phyloP scores from a whole-genome alignment of 1,140 invertebrate genomes.

The Teleopsis dalmanni region DNA sequence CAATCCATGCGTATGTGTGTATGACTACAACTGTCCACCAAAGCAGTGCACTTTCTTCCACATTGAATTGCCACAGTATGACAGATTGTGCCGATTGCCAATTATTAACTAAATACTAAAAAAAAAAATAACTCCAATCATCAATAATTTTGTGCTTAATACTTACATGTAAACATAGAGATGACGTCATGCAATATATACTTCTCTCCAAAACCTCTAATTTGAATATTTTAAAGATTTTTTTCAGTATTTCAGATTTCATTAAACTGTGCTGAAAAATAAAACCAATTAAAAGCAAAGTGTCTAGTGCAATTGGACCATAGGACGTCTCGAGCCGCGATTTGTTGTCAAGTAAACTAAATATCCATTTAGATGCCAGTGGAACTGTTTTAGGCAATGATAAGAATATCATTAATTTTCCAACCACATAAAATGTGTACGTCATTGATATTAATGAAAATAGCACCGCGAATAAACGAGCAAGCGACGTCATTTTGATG shows the following conservation, averaged over 20 bases:
- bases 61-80: conserved; percentile 48
- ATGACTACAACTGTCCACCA: conserved; percentile 46
- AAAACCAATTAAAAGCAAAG: conserved; percentile 46
- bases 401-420: conserved; percentile 30
- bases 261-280: conserved; percentile 50
- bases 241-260: conserved; percentile 44
- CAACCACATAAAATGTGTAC: conserved; percentile 35
- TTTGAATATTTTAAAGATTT: conserved; percentile 36
- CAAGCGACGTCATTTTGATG: conserved; percentile 29
- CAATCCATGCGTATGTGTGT: conserved; percentile 51
- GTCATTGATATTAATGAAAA: conserved; percentile 22
- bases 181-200: conserved; percentile 48
- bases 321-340: conserved; percentile 34
- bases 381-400: conserved; percentile 26
- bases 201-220: conserved; percentile 46
- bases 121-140: conserved; percentile 24
- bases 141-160: background rate
- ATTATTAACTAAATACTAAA: conserved; percentile 40
- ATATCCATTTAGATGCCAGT: conserved; percentile 33
- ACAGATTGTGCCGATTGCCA: conserved; percentile 45
- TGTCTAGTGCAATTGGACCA: conserved; percentile 42
- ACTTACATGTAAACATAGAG: conserved; percentile 40
- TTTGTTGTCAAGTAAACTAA: conserved; percentile 38
- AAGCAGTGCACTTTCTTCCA: conserved; percentile 33
- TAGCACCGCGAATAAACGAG: conserved; percentile 24